Evolutionary conservation across 1,140 invertebrate genomes (phyloP).

Genomic region (Lasioglossum baleicum): DNA sequence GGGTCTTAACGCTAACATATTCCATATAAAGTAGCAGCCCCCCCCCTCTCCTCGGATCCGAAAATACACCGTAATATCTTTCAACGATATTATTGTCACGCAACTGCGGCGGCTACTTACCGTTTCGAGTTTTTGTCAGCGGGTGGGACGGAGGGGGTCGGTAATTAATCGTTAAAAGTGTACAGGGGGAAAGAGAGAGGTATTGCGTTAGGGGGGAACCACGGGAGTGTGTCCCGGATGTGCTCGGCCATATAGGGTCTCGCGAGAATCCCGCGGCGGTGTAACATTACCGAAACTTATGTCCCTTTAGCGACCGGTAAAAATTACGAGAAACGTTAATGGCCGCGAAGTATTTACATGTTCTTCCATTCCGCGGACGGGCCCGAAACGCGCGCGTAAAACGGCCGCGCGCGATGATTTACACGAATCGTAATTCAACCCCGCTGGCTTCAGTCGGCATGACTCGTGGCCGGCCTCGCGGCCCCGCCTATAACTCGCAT

Average conservation of each 20-base stretch:
- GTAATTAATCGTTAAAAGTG: conserved; percentile 28
- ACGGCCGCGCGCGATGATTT: conserved; percentile 36
- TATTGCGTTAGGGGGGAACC: conserved; percentile 2
- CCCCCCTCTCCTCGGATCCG: no score
- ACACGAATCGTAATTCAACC: conserved; percentile 41
- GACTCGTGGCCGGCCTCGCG: conserved; percentile 37
- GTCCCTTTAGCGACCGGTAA: conserved; percentile 23
- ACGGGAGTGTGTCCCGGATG: no score
- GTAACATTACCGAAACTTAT: conserved; percentile 45
- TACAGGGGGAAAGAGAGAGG: not conserved
- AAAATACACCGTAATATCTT: not conserved
- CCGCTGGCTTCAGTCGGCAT: conserved; percentile 44
- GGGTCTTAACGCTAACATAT: no score
- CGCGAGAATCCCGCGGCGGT: conserved; percentile 15
- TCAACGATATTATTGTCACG: conserved; percentile 7
- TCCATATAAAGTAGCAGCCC: no score
- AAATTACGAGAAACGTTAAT: conserved; percentile 48
- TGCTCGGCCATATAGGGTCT: conserved; percentile 9
- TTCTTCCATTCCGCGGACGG: conserved; percentile 3
- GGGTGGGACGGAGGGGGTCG: not conserved
- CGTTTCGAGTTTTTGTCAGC: not conserved
- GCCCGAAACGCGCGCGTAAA: conserved; percentile 23
- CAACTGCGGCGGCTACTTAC: not conserved
- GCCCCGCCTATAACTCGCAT: conserved; percentile 56
- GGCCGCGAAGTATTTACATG: conserved; percentile 43